These are phyloP conservation scores for Cheilosia vulpina DNA, from an alignment of 2,888 invertebrate genomes.

Conservation along the genomic window DNA sequence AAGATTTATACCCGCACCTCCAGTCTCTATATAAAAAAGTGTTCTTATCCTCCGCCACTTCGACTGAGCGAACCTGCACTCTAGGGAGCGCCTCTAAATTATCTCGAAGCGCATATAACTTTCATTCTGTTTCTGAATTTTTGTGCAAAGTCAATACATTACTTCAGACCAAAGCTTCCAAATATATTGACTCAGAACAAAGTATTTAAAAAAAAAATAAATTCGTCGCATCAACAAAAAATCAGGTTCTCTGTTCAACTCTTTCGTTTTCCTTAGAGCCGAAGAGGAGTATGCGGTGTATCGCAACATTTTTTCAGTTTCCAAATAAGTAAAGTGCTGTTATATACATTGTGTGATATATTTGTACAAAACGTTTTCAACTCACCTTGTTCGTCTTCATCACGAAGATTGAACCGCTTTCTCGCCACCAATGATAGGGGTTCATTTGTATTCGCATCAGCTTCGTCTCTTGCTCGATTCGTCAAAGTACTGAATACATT, in stretches of 20 bases:
- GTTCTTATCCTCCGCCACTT: neutral
- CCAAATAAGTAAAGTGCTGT: conserved; percentile 17
- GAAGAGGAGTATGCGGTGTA: conserved; percentile 34
- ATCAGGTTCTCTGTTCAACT: conserved; percentile 58
- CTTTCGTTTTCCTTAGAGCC: conserved; percentile 49
- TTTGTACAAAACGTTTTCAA: conserved; percentile 55
- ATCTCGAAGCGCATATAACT: neutral
- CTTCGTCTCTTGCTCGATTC: conserved; percentile 58
- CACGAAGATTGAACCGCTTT: conserved; percentile 82
- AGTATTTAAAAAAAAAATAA: neutral
- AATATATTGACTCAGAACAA: neutral
- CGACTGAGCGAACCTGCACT: neutral
- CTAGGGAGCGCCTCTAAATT: conserved; percentile 4
- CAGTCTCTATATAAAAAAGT: neutral
- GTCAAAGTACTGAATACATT: conserved; percentile 65
- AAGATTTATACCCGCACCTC: conserved; percentile 9
- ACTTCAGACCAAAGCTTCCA: neutral
- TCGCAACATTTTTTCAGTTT: conserved; percentile 47
- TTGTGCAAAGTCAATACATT: neutral
- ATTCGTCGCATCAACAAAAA: neutral
- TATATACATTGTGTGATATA: neutral
- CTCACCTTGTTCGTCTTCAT: conserved; percentile 77
- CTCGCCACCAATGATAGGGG: conserved; percentile 87
- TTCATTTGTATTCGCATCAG: conserved; percentile 80
- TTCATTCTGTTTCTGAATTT: neutral